Percentiles rank a stretch among this genome's conserved stretches.
These are phyloP conservation scores for Xanthia icteritia DNA, from an alignment of 2,888 invertebrate species.

Conservation along the genomic window DNA sequence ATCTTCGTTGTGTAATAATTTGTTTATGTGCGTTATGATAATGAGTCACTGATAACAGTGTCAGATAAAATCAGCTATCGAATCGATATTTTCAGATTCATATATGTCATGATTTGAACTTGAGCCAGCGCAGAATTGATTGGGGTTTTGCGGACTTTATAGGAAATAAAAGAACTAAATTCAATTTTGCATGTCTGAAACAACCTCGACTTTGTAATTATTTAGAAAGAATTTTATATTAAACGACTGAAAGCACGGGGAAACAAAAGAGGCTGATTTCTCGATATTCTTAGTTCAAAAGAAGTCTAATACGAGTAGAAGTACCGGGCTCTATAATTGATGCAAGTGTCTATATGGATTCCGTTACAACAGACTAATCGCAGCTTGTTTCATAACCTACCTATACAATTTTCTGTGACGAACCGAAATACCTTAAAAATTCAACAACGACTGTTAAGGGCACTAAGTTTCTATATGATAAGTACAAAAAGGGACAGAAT, in stretches of 20 bases:
- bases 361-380: neutral
- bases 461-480: neutral
- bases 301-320: neutral
- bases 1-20: conserved; percentile 32
- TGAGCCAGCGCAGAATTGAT: conserved; percentile 2
- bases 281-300: neutral
- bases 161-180: neutral
- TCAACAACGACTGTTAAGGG: neutral
- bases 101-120: conserved; percentile 30
- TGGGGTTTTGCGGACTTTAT: neutral
- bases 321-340: neutral
- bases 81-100: conserved; percentile 44
- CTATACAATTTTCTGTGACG: neutral
- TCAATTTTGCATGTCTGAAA: neutral
- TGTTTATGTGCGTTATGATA: conserved; percentile 46
- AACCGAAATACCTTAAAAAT: neutral
- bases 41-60: conserved; percentile 40
- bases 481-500: neutral
- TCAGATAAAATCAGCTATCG: conserved; percentile 37
- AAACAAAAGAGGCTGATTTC: neutral
- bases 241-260: neutral
- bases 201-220: conserved; percentile 1
- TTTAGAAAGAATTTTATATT: neutral
- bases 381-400: neutral
- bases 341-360: neutral